These are phyloP conservation scores for Ranitomeya imitator DNA, from an alignment of 2,113 vertebrate species.

Conservation along the genomic window DNA sequence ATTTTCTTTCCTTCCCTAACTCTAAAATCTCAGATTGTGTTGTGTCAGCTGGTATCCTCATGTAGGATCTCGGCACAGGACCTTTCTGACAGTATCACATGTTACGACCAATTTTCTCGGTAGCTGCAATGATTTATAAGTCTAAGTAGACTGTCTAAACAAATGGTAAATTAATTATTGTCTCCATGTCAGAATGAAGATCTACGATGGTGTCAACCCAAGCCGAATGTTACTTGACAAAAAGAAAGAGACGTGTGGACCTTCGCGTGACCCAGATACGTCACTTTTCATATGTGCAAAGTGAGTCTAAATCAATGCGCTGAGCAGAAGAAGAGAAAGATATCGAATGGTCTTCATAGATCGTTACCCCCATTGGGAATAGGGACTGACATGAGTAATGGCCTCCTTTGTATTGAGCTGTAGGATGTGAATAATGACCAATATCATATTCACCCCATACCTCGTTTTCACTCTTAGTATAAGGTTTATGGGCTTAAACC, in stretches of 20 bases:
- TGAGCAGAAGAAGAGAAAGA: background rate
- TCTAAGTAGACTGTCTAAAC: background rate
- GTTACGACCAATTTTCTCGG: background rate
- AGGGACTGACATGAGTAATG: background rate
- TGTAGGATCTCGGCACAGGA: background rate
- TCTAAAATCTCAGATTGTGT: background rate
- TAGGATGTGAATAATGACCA: background rate
- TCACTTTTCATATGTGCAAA: constrained; percentile 20
- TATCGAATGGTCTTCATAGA: constrained; percentile 1
- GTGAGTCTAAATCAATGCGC: background rate
- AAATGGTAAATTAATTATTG: background rate
- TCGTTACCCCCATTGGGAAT: background rate
- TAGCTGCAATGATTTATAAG: constrained; percentile 4
- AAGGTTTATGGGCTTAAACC: no score
- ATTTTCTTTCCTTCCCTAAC: background rate
- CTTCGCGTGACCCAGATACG: constrained; percentile 15
- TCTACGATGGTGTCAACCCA: constrained; percentile 25
- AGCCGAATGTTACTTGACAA: constrained; percentile 4
- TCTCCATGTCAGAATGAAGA: constrained; percentile 3
- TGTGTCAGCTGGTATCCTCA: background rate
- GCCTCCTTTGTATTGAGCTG: background rate
- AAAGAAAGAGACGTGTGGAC: constrained; percentile 15
- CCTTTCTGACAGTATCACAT: background rate
- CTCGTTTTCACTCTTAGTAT: no score
- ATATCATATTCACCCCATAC: no score